These are phyloP conservation scores for Arge pagana DNA, from an alignment of 2,888 invertebrate species.

Conservation along the genomic window DNA sequence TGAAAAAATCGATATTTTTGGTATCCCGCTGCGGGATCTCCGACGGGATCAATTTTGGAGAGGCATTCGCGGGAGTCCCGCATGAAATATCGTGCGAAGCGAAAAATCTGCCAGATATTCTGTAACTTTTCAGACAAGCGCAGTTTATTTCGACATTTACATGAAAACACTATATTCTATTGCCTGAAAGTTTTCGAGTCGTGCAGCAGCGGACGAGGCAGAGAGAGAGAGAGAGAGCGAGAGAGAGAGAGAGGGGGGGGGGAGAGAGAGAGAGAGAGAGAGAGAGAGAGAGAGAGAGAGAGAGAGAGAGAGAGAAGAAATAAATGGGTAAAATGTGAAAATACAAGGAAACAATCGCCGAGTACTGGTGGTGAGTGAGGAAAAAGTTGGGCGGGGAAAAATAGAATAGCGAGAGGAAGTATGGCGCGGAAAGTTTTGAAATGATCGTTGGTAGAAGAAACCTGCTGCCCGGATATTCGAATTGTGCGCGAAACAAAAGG, in stretches of 20 bases:
- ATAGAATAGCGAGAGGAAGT: slow-evolving; percentile 10
- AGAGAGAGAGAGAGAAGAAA: slow-evolving; percentile 1
- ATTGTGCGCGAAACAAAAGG: too few species aligned
- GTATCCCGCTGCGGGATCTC: too few species aligned
- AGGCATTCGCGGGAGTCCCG: too few species aligned
- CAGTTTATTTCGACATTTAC: slow-evolving; percentile 20
- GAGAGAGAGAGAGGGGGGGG: too few species aligned
- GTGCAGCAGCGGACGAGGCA: slow-evolving; percentile 1
- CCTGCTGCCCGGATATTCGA: too few species aligned
- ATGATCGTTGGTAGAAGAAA: too few species aligned
- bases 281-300: slow-evolving; percentile 9
- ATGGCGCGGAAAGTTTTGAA: too few species aligned
- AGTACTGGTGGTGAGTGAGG: slow-evolving; percentile 10
- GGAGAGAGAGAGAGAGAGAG: slow-evolving; percentile 1
- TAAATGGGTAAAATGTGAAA: not conserved
- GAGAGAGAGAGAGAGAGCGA: too few species aligned
- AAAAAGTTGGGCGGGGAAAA: not conserved
- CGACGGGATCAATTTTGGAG: too few species aligned
- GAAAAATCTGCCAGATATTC: too few species aligned
- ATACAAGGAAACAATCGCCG: slow-evolving; percentile 9
- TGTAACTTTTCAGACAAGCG: slow-evolving; percentile 16
- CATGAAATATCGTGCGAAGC: too few species aligned
- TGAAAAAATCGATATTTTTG: too few species aligned
- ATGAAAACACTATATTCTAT: slow-evolving; percentile 20
- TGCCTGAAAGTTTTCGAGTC: slow-evolving; percentile 14